A percentile compares a stretch with the other conserved stretches of the same genome.
Evolutionary conservation across 2,113 vertebrate genomes (phyloP).

Genomic region (Bos indicus): DNA sequence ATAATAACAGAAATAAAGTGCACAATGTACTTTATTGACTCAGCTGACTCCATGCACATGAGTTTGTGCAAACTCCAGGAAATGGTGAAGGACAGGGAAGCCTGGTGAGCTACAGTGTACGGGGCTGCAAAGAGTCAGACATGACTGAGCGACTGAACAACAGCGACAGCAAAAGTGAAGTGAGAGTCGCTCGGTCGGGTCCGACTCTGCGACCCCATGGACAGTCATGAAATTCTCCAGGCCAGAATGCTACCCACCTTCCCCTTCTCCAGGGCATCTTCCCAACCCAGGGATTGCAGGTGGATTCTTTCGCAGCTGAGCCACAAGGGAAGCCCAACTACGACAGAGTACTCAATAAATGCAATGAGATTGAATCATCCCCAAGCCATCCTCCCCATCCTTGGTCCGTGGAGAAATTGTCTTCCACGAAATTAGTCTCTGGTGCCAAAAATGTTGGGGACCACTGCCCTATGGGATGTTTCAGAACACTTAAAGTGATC

Average conservation of each 20-base stretch:
- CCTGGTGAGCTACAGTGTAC: neutral
- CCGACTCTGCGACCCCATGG: too few species aligned
- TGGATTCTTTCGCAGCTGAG: neutral
- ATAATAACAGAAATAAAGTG: neutral
- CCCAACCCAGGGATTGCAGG: neutral
- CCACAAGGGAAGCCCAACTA: neutral
- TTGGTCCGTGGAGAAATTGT: neutral
- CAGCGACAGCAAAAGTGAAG: too few species aligned
- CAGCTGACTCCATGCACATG: neutral
- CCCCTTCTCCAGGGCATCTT: too few species aligned
- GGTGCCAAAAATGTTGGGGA: neutral
- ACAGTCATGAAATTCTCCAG: too few species aligned
- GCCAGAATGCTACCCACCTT: too few species aligned
- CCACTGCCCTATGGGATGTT: accelerated
- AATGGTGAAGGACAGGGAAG: accelerated
- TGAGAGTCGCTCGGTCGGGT: accelerated
- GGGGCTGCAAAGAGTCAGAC: neutral
- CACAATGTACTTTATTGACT: neutral
- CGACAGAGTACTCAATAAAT: neutral
- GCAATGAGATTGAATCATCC: neutral
- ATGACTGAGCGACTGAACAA: accelerated
- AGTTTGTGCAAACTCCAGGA: neutral
- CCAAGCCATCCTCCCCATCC: neutral
- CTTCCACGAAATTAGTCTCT: neutral
- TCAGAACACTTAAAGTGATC: neutral